Evolutionary conservation across 2,797 vertebrate species (phyloP).

Genomic region (Halcyon smyrnensis): DNA sequence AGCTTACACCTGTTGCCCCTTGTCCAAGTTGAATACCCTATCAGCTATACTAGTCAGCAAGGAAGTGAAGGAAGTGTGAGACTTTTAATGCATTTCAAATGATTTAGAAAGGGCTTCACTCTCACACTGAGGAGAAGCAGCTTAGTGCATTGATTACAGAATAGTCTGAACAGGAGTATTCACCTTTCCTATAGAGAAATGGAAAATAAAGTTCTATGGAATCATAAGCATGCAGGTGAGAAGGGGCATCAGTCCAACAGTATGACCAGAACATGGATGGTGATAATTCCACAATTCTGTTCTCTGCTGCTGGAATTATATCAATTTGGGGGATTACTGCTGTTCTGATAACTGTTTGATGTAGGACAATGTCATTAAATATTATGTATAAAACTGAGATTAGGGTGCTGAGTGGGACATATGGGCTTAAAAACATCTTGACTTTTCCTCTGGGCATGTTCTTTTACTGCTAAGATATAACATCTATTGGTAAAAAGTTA

Average conservation of each 20-base stretch:
- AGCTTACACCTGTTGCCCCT: no score
- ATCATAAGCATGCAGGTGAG: neutral
- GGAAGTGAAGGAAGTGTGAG: neutral
- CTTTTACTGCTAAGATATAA: neutral
- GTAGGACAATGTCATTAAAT: neutral
- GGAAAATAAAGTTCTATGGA: neutral
- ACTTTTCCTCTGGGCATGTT: neutral
- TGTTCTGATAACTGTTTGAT: neutral
- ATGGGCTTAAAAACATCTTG: neutral
- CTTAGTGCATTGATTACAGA: neutral
- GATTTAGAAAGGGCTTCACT: neutral
- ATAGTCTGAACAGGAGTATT: neutral
- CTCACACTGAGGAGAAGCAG: neutral
- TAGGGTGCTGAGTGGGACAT: neutral
- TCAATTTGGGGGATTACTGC: neutral
- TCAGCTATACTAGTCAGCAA: neutral
- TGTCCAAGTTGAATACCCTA: neutral
- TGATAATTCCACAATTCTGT: neutral
- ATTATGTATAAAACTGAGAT: neutral
- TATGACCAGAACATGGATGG: neutral
- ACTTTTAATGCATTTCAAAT: neutral
- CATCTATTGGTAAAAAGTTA: neutral
- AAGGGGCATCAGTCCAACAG: neutral
- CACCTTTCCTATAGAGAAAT: neutral
- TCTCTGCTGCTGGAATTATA: neutral